Evolutionary conservation across 2,888 invertebrate species (phyloP).

Genomic region (Athripsodes cinereus): DNA sequence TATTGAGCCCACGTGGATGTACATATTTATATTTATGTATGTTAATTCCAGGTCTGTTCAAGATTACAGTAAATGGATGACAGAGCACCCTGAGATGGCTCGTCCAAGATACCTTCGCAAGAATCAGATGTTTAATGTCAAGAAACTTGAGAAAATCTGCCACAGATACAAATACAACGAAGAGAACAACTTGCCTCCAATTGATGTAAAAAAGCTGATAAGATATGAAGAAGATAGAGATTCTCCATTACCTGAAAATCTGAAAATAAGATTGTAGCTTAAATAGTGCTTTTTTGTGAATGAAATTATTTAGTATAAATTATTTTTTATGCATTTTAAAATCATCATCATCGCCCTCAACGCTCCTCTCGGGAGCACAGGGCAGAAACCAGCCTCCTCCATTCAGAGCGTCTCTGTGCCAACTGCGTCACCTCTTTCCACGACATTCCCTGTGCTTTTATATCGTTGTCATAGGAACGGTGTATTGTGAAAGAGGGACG

Average conservation of each 20-base stretch:
- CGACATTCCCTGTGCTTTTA: no score
- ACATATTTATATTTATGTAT: no score
- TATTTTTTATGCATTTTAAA: no score
- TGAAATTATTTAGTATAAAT: no score
- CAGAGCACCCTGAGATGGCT: slow-evolving; percentile 47
- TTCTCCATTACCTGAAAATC: slow-evolving; percentile 19
- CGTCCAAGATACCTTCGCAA: slow-evolving; percentile 50
- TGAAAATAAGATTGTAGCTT: slow-evolving; percentile 15
- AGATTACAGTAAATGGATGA: slow-evolving; percentile 53
- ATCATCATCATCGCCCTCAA: no score
- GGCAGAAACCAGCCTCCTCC: no score
- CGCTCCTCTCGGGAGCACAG: no score
- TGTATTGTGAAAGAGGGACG: no score
- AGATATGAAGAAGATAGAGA: slow-evolving; percentile 4
- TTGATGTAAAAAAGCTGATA: slow-evolving; percentile 17
- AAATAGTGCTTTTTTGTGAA: neutral
- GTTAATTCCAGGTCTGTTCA: slow-evolving; percentile 46
- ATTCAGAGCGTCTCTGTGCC: no score
- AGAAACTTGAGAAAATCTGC: slow-evolving; percentile 33
- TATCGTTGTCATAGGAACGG: no score
- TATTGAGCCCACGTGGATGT: no score
- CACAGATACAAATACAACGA: slow-evolving; percentile 15
- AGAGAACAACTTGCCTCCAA: slow-evolving; percentile 18
- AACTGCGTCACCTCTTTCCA: no score
- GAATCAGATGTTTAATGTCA: slow-evolving; percentile 48